These are phyloP conservation scores for Channa striata DNA, from an alignment of 2,797 vertebrate genomes.

Conservation along the genomic window DNA sequence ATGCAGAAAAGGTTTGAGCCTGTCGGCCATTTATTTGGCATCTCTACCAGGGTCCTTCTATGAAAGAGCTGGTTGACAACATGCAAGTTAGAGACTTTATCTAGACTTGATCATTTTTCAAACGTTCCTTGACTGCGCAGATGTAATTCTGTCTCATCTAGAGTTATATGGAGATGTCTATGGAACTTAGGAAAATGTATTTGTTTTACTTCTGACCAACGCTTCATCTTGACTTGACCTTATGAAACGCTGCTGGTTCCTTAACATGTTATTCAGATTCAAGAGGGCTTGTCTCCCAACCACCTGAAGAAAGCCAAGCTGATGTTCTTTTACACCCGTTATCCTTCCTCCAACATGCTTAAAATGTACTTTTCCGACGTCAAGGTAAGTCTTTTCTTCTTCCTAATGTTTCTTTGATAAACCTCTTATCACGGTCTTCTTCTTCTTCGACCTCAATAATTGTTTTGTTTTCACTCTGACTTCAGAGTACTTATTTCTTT, in stretches of 20 bases:
- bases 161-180: no score
- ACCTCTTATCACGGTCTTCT: not conserved
- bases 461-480: conserved; percentile 5
- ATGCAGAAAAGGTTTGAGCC: not conserved
- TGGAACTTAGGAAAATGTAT: no score
- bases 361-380: conserved; percentile 99
- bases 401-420: not conserved
- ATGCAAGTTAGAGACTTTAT: no score
- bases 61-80: not conserved
- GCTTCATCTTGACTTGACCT: not conserved
- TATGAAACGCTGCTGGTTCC: conserved; percentile 73
- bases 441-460: not conserved
- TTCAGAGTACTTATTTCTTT: not conserved
- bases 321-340: conserved; percentile 99
- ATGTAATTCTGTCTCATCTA: no score
- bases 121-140: no score
- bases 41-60: not conserved
- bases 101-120: no score
- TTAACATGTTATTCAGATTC: conserved; percentile 93
- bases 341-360: conserved; percentile 99
- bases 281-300: conserved; percentile 98
- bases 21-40: not conserved
- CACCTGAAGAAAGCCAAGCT: conserved; percentile 99
- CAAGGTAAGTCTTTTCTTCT: conserved; percentile 89
- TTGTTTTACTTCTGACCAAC: no score